phyloP scores from a whole-genome alignment of 2,797 vertebrate genomes.

The Clarias laeviceps region DNA sequence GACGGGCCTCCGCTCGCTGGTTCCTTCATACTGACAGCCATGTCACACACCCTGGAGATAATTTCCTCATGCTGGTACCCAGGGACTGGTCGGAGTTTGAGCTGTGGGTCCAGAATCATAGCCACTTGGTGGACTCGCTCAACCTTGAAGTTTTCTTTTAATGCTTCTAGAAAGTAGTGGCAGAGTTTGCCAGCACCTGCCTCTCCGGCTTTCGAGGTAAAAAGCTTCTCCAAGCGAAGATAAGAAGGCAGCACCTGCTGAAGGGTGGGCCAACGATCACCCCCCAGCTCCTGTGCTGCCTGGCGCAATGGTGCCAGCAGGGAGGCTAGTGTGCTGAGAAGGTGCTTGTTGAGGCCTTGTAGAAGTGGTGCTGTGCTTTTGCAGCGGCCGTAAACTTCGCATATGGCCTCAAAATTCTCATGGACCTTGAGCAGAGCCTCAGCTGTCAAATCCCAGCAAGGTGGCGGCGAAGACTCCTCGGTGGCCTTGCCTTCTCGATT shows the following conservation, averaged over 20 bases:
- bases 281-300: slow-evolving; percentile 91
- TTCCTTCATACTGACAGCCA: slow-evolving; percentile 87
- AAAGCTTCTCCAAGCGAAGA: slow-evolving; percentile 94
- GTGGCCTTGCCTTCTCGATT: slow-evolving; percentile 78
- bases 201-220: slow-evolving; percentile 95
- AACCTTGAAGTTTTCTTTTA: slow-evolving; percentile 98
- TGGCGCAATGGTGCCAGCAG: slow-evolving; percentile 90
- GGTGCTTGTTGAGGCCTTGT: slow-evolving; percentile 95
- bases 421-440: slow-evolving; percentile 95
- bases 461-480: slow-evolving; percentile 82
- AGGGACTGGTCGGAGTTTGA: slow-evolving; percentile 93
- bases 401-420: slow-evolving; percentile 94
- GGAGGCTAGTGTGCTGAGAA: slow-evolving; percentile 90
- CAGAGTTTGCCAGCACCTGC: slow-evolving; percentile 91
- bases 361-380: slow-evolving; percentile 91
- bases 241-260: slow-evolving; percentile 97
- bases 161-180: slow-evolving; percentile 96
- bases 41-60: slow-evolving; percentile 90
- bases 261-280: slow-evolving; percentile 90
- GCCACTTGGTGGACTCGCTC: slow-evolving; percentile 96
- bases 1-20: slow-evolving; percentile 71
- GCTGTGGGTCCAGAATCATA: slow-evolving; percentile 96
- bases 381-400: slow-evolving; percentile 92
- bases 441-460: slow-evolving; percentile 94
- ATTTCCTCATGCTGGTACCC: slow-evolving; percentile 98